A percentile compares a stretch with the other conserved stretches of the same genome.
Conservation (phyloP, 2,888 invertebrate species). For the Glyphotaelius pellucidus region DNA sequence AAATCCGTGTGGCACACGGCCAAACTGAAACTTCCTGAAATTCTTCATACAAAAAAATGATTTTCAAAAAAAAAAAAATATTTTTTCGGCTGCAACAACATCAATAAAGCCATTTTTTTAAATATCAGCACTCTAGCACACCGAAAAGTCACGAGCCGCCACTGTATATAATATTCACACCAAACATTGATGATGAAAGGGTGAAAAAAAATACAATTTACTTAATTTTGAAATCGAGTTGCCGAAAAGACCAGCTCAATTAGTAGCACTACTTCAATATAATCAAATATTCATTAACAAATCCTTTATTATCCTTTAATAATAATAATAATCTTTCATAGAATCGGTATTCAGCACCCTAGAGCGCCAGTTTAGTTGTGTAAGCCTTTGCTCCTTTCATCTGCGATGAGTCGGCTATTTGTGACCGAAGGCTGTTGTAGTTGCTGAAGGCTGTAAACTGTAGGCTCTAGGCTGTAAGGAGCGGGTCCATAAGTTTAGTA, state of each 20-base stretch:
- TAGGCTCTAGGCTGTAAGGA: background rate
- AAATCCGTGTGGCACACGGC: too few species aligned
- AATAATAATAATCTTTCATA: background rate
- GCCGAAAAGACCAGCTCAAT: background rate
- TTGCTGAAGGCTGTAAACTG: background rate
- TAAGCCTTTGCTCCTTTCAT: background rate
- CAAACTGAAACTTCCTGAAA: too few species aligned
- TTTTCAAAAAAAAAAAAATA: too few species aligned
- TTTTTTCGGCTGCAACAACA: too few species aligned
- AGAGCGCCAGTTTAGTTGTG: background rate
- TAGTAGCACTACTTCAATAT: background rate
- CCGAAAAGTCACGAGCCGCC: too few species aligned
- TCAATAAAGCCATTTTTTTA: too few species aligned
- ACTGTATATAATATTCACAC: too few species aligned
- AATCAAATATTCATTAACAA: background rate
- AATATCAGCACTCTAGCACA: too few species aligned
- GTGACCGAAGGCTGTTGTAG: background rate
- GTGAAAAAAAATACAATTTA: background rate
- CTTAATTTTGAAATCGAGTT: background rate
- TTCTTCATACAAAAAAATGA: too few species aligned
- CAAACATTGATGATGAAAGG: background rate
- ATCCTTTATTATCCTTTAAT: background rate
- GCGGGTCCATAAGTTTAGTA: background rate
- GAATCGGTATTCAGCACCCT: background rate
- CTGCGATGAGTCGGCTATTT: background rate